Evolutionary conservation across 2,888 invertebrate genomes (phyloP), one percentile per base, ranked within the genome.

Genomic region (Drosophila algonquin): DNA sequence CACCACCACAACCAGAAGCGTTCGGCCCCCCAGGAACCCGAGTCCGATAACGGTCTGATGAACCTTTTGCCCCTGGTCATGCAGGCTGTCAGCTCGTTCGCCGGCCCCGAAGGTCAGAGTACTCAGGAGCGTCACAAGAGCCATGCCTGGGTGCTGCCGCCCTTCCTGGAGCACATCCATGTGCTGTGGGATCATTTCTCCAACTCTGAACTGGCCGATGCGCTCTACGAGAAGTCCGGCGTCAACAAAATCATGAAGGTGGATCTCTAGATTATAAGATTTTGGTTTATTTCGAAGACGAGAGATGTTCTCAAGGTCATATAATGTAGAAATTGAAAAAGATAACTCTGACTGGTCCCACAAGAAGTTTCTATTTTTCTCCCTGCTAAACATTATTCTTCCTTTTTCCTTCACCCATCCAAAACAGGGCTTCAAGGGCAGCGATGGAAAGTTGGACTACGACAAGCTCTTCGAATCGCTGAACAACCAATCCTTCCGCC

Each of bases 171-270:
- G 81, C 94, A 95, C 76, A 90, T 94, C 1, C 96, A 96, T 90
- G 92, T 96, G 1, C 94, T 95, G 84, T 96, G 96, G 94, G 96
- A 97, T 76, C 94, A 96, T 73, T 96, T 97, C 85, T 94, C 95
- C 35, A 95, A 95, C 88, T 96, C 97, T 0, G 96, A 97, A 75
- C 92, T 97, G 18, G 96, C 96, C 0, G 95, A 94, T 88, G 94
- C 95, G 0, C 90, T 96, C 8, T 95, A 96, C 94, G 94, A 95
- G 83, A 95, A 95, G 75, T 94, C 96, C 1, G 96, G 96, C 0
- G 92, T 96, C 16, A 94, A 95, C 76, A 94, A 94, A 53, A 94
- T 95, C 6, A 93, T 96, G 74, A 95, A 95, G 88, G 92, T 92
- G 58, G 45, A 63, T 63, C 2, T 21, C 5, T 58, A 50, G 35